These are phyloP conservation scores for Teleogryllus oceanicus DNA, from an alignment of 2,888 invertebrate genomes.

Conservation along the genomic window DNA sequence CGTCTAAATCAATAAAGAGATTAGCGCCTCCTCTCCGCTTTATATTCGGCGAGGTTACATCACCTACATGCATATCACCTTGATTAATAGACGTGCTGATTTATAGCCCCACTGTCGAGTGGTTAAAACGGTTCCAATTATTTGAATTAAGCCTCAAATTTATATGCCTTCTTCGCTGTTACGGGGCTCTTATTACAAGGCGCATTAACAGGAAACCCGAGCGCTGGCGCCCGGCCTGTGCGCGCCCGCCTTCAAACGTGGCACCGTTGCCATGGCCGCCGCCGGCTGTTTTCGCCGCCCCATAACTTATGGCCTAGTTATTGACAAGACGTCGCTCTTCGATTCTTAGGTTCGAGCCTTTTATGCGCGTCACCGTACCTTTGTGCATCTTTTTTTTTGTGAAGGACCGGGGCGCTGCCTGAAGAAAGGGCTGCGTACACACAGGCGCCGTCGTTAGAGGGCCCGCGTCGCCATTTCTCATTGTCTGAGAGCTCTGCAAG, in stretches of 20 bases:
- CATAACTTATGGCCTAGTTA: conserved; percentile 18
- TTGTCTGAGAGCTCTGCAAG: conserved; percentile 21
- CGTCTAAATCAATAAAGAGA: neutral
- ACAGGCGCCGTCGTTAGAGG: neutral
- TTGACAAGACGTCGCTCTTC: neutral
- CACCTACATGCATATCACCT: neutral
- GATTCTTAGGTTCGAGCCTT: neutral
- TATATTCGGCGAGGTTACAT: neutral
- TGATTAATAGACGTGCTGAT: neutral
- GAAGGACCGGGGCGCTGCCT: neutral
- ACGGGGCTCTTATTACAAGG: conserved; percentile 18
- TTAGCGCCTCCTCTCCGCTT: neutral
- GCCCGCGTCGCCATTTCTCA: conserved; percentile 31
- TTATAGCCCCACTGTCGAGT: neutral
- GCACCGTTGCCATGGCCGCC: neutral
- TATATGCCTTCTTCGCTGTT: neutral
- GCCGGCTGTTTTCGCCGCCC: neutral
- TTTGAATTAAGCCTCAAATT: conserved; percentile 8
- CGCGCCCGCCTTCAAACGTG: neutral
- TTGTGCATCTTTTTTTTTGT: neutral
- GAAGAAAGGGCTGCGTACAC: neutral
- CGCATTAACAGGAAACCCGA: neutral
- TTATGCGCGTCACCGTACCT: neutral
- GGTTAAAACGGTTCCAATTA: neutral
- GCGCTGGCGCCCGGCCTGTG: neutral